Percentiles rank a stretch among this genome's conserved stretches.
phyloP scores from a whole-genome alignment of 1,140 invertebrate genomes.

The Bombus superbus region DNA sequence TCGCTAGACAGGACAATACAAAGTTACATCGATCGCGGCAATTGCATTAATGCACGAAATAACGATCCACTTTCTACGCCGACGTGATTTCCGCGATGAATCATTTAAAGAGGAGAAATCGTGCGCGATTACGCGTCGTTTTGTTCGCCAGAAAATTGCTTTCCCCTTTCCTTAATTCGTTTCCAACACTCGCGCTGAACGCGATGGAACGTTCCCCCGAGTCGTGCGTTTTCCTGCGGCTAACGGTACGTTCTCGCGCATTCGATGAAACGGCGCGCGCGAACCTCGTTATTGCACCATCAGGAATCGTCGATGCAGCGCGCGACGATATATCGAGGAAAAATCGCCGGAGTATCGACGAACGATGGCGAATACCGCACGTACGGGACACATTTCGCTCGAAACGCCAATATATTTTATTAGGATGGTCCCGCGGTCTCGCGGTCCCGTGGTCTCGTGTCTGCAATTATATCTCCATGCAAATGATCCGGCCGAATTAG shows the following conservation, averaged over 20 bases:
- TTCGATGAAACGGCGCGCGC: too few relatives aligned
- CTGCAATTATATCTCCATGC: constrained; percentile 62
- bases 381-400: not conserved
- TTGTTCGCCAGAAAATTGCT: not conserved
- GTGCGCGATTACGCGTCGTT: constrained; percentile 8
- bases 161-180: not conserved
- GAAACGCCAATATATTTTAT: constrained; percentile 48
- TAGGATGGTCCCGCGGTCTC: not conserved
- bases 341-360: not conserved
- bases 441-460: constrained; percentile 13
- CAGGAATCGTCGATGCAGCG: not conserved
- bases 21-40: not conserved
- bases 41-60: constrained; percentile 37
- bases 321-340: not conserved
- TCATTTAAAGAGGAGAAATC: constrained; percentile 2
- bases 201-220: not conserved
- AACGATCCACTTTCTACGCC: not conserved
- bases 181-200: not conserved
- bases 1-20: not conserved
- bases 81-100: not conserved
- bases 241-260: not conserved
- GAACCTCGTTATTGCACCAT: not conserved
- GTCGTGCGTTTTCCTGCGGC: not conserved
- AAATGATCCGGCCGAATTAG: constrained; percentile 65
- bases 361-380: not conserved